These are phyloP conservation scores for Sesamia inferens DNA, from an alignment of 2,888 invertebrate genomes.

Conservation along the genomic window DNA sequence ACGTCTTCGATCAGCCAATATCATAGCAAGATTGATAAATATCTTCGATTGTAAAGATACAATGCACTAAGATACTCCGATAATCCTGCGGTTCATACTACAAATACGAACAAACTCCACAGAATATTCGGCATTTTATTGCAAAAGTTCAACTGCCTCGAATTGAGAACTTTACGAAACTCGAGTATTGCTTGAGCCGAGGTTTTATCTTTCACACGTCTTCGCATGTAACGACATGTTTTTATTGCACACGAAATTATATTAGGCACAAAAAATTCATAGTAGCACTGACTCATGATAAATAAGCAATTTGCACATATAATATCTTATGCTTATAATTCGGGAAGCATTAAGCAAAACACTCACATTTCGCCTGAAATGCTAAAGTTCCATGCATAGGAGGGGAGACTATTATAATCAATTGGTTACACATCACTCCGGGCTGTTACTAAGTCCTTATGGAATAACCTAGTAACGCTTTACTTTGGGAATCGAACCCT, in stretches of 20 bases:
- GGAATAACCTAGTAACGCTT: neutral
- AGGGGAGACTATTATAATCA: neutral
- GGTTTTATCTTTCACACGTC: conserved; percentile 61
- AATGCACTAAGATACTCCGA: conserved; percentile 23
- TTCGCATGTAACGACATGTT: conserved; percentile 52
- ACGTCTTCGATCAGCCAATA: neutral
- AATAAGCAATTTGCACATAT: conserved; percentile 24
- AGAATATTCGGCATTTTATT: conserved; percentile 57
- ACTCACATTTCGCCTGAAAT: neutral
- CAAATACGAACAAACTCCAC: conserved; percentile 30
- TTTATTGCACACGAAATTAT: conserved; percentile 53
- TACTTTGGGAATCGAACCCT: neutral
- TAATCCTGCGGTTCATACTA: conserved; percentile 39
- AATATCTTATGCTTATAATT: neutral
- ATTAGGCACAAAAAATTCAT: conserved; percentile 42
- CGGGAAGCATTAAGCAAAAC: neutral
- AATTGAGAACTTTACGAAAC: conserved; percentile 61
- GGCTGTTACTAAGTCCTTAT: neutral
- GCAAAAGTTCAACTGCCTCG: conserved; percentile 59
- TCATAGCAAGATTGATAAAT: conserved; percentile 19
- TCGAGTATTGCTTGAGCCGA: conserved; percentile 39
- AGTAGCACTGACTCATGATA: conserved; percentile 14
- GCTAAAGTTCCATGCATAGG: neutral
- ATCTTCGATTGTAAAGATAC: conserved; percentile 27
- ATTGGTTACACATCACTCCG: neutral